Evolutionary conservation across 2,113 vertebrate species (phyloP), one percentile per base, ranked within the genome.

Genomic region (Aptenodytes patagonicus): DNA sequence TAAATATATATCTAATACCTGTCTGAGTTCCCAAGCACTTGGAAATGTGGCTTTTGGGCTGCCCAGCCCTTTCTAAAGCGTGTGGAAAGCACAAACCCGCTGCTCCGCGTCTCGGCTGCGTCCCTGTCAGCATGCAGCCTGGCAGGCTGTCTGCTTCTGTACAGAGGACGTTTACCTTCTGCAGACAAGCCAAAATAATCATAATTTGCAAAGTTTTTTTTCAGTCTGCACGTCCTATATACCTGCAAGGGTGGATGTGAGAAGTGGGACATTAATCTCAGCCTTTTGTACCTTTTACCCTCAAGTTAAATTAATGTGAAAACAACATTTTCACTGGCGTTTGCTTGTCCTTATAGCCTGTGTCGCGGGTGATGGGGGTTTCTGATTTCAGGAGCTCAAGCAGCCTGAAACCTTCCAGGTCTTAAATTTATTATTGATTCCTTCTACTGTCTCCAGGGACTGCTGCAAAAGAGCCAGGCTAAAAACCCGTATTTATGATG

Each of bases 351-450:
- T 36, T 5, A 2, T 2, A 76, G 77, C 70, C 61, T 3, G 19
- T 52, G 91, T 36, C 47, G 4, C 1, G 1, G 82, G 69, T 38
- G 60, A 49, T 17, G 76, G 40, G 65, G n/a, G 31, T 4, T 89
- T 76, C 52, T 95, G 64, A 44, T 49, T 71, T 78, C 91, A 89
- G 73, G 46, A 94, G 79, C 89, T 88, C 83, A 51, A 87, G 71
- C 84, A 97, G 85, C 90, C 89, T 66, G 90, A 97, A 95, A 97
- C 66, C 82, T 90, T 88, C 78, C 71, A 89, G 87, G 51, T 80
- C 87, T 93, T 83, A 94, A 96, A 97, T 96, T 87, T 92, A 85
- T 91, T 97, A 96, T 96, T 79, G 95, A 97, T 97, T 97, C 76
- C 66, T 86, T 71, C 78, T 71, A 18, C 78, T 62, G 75, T 65